phyloP scores from a whole-genome alignment of 2,888 invertebrate genomes.

The Lapara coniferarum region DNA sequence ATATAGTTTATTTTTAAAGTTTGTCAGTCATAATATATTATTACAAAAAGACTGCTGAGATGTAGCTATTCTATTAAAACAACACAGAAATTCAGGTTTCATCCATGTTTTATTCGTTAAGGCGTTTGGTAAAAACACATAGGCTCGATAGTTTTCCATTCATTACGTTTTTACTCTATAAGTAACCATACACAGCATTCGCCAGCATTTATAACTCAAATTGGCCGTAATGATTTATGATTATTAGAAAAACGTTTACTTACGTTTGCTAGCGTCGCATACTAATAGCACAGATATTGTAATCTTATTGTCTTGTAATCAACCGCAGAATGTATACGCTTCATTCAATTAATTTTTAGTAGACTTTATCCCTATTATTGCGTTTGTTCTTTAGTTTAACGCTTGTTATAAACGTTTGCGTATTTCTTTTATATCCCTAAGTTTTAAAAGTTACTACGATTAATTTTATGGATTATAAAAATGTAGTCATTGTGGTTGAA shows the following conservation, averaged over 20 bases:
- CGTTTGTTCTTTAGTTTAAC: neutral
- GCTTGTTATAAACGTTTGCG: neutral
- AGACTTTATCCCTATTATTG: constrained; percentile 12
- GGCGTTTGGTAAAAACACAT: neutral
- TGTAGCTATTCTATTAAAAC: neutral
- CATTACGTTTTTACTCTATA: neutral
- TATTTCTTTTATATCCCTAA: neutral
- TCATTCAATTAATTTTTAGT: neutral
- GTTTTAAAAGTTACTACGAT: neutral
- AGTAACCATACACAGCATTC: neutral
- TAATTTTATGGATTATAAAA: no score
- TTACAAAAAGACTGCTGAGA: neutral
- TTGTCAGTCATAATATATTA: no score
- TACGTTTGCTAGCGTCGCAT: constrained; percentile 1
- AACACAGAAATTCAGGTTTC: neutral
- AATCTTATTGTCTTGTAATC: neutral
- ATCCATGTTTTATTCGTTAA: neutral
- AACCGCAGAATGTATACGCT: constrained; percentile 16
- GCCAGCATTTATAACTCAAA: neutral
- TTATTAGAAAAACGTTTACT: neutral
- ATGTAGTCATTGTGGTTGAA: neutral
- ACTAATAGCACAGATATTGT: neutral
- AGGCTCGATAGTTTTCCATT: neutral
- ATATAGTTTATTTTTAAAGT: neutral
- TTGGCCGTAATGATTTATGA: neutral